Evolutionary conservation across 1,140 invertebrate genomes (phyloP).

Genomic region (Gryllus bimaculatus): DNA sequence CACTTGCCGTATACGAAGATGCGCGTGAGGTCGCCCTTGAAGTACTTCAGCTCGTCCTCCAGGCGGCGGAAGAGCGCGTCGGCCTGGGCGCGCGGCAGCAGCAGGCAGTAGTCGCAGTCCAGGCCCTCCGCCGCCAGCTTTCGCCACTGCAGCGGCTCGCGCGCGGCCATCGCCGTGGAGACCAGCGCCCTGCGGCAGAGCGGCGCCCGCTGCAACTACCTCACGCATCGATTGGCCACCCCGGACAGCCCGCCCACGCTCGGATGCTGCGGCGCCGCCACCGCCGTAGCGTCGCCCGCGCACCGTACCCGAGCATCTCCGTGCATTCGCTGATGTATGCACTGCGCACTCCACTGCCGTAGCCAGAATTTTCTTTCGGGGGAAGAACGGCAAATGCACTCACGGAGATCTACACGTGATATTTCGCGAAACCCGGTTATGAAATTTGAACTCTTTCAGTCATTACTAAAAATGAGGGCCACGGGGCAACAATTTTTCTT

Average conservation of each 20-base stretch:
- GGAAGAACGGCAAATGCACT: background rate
- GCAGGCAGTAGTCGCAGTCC: conserved; percentile 41
- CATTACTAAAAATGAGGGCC: too few relatives aligned
- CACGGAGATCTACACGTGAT: too few relatives aligned
- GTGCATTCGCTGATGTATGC: background rate
- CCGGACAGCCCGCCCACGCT: background rate
- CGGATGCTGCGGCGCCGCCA: too few relatives aligned
- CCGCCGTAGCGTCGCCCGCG: too few relatives aligned
- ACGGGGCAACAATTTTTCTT: too few relatives aligned
- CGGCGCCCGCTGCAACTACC: background rate
- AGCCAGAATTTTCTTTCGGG: background rate
- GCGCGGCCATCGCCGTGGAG: background rate
- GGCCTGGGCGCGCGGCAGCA: conserved; percentile 35
- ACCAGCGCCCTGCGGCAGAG: background rate
- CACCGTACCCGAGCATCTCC: background rate
- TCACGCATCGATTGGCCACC: background rate
- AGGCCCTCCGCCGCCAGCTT: conserved; percentile 39
- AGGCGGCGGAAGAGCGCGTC: conserved; percentile 38
- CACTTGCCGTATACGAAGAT: conserved; percentile 57
- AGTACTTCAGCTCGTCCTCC: conserved; percentile 45
- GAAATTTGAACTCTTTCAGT: too few relatives aligned
- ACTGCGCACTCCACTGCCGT: background rate
- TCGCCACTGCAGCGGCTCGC: conserved; percentile 32
- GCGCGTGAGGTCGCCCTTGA: conserved; percentile 46
- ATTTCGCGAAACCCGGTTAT: too few relatives aligned